phyloP scores from a whole-genome alignment of 23 tunicate species.

The Halocynthia aurantium region DNA sequence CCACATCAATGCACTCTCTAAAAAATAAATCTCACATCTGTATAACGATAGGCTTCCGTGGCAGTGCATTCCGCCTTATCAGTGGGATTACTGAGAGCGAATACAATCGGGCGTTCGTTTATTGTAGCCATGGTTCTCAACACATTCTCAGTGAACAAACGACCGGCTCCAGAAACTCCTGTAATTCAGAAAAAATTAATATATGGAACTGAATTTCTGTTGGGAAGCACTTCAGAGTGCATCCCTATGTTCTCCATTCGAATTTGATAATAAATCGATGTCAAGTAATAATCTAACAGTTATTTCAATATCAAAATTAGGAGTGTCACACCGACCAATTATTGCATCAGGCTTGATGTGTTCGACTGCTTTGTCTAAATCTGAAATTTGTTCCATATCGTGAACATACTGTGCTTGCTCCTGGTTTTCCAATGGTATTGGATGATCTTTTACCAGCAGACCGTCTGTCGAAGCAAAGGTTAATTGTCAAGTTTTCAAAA shows the following conservation, averaged over 20 bases:
- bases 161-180: conserved; percentile 46
- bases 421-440: conserved; percentile 32
- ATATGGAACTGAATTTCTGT: no score
- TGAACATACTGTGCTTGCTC: conserved; percentile 35
- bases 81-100: conserved; percentile 44
- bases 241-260: no score
- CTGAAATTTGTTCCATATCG: conserved; percentile 16
- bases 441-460: conserved; percentile 16
- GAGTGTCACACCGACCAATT: conserved; percentile 17
- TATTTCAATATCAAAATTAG: background rate
- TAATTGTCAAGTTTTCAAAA: background rate
- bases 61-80: conserved; percentile 41
- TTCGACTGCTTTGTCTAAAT: conserved; percentile 38
- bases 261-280: no score
- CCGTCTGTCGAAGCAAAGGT: background rate
- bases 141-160: conserved; percentile 24
- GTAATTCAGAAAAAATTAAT: background rate
- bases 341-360: conserved; percentile 33
- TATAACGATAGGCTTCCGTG: conserved; percentile 26
- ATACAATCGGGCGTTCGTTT: conserved; percentile 44
- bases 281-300: no score
- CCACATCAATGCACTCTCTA: background rate
- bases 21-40: background rate
- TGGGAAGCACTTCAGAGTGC: no score
- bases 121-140: conserved; percentile 30